phyloP scores from a whole-genome alignment of 2,888 invertebrate species.

The Pterobdella sp. region DNA sequence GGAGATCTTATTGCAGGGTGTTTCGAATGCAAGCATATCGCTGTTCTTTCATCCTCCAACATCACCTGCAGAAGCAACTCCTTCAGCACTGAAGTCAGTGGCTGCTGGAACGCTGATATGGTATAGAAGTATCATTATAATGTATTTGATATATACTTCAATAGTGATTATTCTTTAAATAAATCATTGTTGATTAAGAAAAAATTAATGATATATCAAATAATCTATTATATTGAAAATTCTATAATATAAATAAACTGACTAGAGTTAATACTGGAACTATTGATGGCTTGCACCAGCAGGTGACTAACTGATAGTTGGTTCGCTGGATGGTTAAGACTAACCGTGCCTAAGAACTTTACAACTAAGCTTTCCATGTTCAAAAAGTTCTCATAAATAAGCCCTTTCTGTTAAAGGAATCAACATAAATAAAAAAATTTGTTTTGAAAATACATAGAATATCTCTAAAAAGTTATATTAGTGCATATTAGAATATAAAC shows the following conservation, averaged over 20 bases:
- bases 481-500: no score
- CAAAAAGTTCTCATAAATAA: background rate
- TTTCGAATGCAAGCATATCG: conserved; percentile 31
- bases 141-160: no score
- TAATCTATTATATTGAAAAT: background rate
- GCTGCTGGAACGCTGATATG: conserved; percentile 33
- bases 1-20: conserved; percentile 38
- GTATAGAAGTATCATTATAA: no score
- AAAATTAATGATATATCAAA: no score
- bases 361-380: conserved; percentile 60
- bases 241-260: background rate
- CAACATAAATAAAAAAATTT: no score
- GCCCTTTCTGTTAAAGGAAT: background rate
- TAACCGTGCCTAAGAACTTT: conserved; percentile 71
- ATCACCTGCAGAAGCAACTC: conserved; percentile 75
- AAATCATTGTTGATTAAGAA: no score
- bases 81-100: conserved; percentile 74
- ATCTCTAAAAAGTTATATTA: no score
- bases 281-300: conserved; percentile 64
- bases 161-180: no score
- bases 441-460: no score
- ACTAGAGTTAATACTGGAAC: background rate
- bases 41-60: conserved; percentile 73
- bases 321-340: conserved; percentile 74
- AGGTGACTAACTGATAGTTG: conserved; percentile 74